Percentiles rank a stretch among this genome's conserved stretches.
Evolutionary conservation across 2,113 vertebrate species (phyloP).

Genomic region (Vombatus ursinus): DNA sequence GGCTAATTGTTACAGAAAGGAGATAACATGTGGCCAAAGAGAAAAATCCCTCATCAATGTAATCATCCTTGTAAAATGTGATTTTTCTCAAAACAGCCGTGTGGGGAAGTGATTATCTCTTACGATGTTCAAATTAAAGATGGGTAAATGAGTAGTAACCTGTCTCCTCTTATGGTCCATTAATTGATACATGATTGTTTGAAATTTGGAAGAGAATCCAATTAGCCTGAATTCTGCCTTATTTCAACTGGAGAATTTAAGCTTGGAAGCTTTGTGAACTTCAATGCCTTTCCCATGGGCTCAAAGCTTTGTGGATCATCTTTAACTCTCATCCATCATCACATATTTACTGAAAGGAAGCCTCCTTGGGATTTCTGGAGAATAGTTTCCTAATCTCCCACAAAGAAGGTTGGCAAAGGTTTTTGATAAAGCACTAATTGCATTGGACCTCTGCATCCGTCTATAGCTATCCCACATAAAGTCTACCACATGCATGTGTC

Average conservation of each 20-base stretch:
- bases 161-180: constrained; percentile 8
- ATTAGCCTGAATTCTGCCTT: constrained; percentile 15
- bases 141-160: constrained; percentile 3
- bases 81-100: neutral
- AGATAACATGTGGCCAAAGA: neutral
- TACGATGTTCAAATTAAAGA: constrained; percentile 10
- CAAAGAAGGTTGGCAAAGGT: neutral
- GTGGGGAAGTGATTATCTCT: neutral
- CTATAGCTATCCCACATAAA: neutral
- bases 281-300: neutral
- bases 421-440: neutral
- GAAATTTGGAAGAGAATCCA: constrained; percentile 5
- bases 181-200: constrained; percentile 17
- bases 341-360: neutral
- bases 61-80: constrained; percentile 10
- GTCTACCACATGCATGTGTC: neutral
- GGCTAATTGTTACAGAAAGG: neutral
- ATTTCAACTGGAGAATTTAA: neutral
- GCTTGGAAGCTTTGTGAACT: neutral
- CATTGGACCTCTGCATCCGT: neutral
- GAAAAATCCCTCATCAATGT: neutral
- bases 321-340: neutral
- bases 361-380: neutral
- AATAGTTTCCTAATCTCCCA: neutral
- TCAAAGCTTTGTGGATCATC: neutral